Base-by-base conservation (phyloP, 1,140 invertebrate genomes). In the Drosophila subobscura region DNA sequence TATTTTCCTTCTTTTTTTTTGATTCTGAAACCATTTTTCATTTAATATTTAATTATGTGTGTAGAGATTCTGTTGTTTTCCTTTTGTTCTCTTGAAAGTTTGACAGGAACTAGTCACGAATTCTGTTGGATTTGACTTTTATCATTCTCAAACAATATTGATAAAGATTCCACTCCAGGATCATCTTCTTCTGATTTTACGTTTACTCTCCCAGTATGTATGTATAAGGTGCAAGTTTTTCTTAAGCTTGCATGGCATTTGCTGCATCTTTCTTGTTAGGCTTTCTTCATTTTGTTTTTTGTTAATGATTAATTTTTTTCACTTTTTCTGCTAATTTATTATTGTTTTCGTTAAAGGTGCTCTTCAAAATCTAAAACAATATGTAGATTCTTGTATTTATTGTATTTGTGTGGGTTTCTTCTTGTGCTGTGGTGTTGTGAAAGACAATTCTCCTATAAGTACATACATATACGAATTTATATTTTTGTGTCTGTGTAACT, bases 1-100 rank as follows among this genome's bases (percentile, higher is more conserved):
- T 65, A 57, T 50, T 54, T 71, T 37, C 52, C 59, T 88, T 66
- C 23, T 61, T 42, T 71, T 20, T 20, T 20, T 86, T 81, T 78
- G 83, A 88, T 88, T 89, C 71, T 88, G 83, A 88, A 88, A 88
- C 83, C 83, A 88, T 88, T 88, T 85, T 88, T 78, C 75, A 83
- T 88, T 86, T 86, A 88, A 89, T 74, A 88, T 83, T 88, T 83
- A 85, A 68, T 85, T 45, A 63, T 73, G 51, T 53, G 72, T 51
- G 49, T 45, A 57, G 29, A 50, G 29, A 50, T 78, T 71, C 66
- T 59, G 12, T 66, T 67, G 49, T 67, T 60, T 56, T 85, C 33
- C 20, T 52, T 66, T 57, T 60, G 49, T 54, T 56, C 47, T 77
- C 55, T 54, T 59, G 45, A 57, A 46, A 52, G 53, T 46, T 53